Base-by-base conservation (phyloP, 2,888 invertebrate species). In the Folsomia manolachei region DNA sequence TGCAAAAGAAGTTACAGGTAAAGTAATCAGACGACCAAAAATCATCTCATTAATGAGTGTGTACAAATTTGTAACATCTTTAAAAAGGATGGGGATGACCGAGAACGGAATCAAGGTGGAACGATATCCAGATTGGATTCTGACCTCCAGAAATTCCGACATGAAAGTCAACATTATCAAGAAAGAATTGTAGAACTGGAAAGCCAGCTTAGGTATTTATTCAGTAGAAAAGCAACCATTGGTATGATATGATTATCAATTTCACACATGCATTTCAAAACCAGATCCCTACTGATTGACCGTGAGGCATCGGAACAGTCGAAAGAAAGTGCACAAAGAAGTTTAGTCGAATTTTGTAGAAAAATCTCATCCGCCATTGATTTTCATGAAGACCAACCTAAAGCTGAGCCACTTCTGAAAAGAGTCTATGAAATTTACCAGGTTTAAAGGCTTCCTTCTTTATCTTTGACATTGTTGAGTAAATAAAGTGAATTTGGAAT, bases 101-200 rank as follows among this genome's bases (percentile, higher is more conserved):
- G 90, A 68, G 92, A 93, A 82, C 87, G 92, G 63, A 88, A 87
- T 80, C 85, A 91, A 19, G 90, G 90, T 77, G 86, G 86, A 0
- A 78, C 81, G 0, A 88, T 88, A 74, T 88, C 89, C 1, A 85
- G 90, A 77, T 88, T 86, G 76, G 93, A 94, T 81, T 87, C 90
- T 73, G 88, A 90, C 1, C 85, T 92, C 62, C 90, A 91, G 82
- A 89, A 91, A 0, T 84, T 92, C 66, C 91, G 92, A 80, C 87
- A 92, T 74, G 93, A 91, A 81, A 88, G 88, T 76, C 88, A 89
- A 25, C 87, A 87, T 79, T 88, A 90, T 79, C 92, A 92, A 82
- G 93, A 93, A 67, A 90, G 90, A 82, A 87, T 88, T 60, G 90
- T 91, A 80, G 93, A 93, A 78, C 84, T 91, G 68, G 90, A 92